Conservation (phyloP, 2,797 vertebrate species). For the Varecia variegata region DNA sequence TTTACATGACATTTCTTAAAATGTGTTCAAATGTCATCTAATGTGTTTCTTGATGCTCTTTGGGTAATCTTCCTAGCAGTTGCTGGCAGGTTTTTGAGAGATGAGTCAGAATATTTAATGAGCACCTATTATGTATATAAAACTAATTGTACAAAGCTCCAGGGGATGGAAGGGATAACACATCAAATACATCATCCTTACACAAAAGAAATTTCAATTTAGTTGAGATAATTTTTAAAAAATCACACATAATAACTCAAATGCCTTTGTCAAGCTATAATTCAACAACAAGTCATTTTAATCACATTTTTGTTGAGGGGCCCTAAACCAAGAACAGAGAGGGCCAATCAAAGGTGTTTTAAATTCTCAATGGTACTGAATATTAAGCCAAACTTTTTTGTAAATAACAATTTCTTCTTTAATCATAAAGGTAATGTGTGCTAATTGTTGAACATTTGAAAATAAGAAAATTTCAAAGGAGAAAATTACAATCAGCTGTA, state of each 20-base stretch:
- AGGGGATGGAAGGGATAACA: neutral
- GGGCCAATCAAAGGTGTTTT: neutral
- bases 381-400: neutral
- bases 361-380: neutral
- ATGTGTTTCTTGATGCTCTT: neutral
- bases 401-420: neutral
- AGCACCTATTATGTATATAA: neutral
- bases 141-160: neutral
- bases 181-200: neutral
- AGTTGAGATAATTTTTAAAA: neutral
- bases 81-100: neutral
- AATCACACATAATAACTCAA: neutral
- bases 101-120: neutral
- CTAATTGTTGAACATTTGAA: neutral
- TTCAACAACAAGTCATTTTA: neutral
- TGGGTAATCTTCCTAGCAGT: slow-evolving; percentile 10
- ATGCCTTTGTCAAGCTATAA: neutral
- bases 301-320: neutral
- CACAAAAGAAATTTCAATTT: neutral
- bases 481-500: neutral
- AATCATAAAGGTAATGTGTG: neutral
- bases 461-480: neutral
- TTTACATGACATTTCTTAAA: slow-evolving; percentile 15
- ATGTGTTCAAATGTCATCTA: neutral
- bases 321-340: neutral